Evolutionary conservation across 2,113 vertebrate species (phyloP).

Genomic region (Tyto alba): DNA sequence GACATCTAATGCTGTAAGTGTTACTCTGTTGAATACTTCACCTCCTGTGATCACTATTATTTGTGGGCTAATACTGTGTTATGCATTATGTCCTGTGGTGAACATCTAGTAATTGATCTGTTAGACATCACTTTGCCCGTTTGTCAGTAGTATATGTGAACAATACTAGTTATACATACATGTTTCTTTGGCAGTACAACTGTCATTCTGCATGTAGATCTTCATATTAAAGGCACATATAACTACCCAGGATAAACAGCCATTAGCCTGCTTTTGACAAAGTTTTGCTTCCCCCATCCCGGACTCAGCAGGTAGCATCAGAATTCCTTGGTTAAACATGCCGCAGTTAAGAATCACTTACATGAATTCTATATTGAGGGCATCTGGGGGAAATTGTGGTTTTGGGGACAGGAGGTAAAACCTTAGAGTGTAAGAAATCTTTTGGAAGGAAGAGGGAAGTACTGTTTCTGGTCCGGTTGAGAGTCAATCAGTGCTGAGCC

Average conservation of each 20-base stretch:
- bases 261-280: not conserved
- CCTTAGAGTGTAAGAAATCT: not conserved
- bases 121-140: not conserved
- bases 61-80: not conserved
- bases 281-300: not conserved
- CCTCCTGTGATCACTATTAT: not conserved
- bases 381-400: not conserved
- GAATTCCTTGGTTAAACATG: not conserved
- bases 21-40: not conserved
- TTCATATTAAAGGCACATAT: not conserved
- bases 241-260: not conserved
- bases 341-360: not conserved
- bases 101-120: not conserved
- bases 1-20: not conserved
- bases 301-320: not conserved
- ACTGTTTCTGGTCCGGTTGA: not conserved
- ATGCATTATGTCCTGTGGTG: not conserved
- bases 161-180: not conserved
- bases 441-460: not conserved
- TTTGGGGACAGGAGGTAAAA: not conserved
- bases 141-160: not conserved
- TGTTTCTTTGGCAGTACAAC: not conserved
- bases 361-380: not conserved
- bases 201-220: constrained; percentile 10
- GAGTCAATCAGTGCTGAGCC: not conserved